These are phyloP conservation scores for Spinus pinus DNA, from an alignment of 2,797 vertebrate genomes.

Conservation along the genomic window DNA sequence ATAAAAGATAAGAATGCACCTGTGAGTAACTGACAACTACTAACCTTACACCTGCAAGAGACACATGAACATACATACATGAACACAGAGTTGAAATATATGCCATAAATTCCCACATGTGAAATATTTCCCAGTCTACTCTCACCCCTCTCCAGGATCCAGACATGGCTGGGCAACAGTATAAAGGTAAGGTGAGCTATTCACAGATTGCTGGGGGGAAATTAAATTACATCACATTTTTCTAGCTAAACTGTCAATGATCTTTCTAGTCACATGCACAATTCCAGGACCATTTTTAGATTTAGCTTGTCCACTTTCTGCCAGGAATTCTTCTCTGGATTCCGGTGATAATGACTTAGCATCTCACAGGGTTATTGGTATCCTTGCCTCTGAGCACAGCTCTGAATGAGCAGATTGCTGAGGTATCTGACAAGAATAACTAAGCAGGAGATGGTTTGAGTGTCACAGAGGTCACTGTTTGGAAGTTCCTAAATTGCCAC, in stretches of 20 bases:
- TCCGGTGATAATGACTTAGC: too few species aligned
- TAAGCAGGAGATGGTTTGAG: background rate
- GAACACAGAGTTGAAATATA: background rate
- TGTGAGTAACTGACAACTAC: background rate
- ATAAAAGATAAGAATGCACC: conserved; percentile 36
- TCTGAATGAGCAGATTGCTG: background rate
- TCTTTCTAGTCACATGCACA: background rate
- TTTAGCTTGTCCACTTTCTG: background rate
- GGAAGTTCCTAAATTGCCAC: background rate
- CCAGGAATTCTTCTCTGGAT: background rate
- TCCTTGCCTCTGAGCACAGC: background rate
- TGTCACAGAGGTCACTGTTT: background rate
- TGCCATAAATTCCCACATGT: background rate
- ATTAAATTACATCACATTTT: background rate
- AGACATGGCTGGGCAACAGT: background rate
- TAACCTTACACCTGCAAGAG: background rate
- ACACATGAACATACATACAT: background rate
- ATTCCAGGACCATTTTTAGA: background rate
- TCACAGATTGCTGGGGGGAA: background rate
- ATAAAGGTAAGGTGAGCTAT: background rate
- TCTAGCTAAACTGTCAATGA: background rate
- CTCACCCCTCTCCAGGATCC: background rate
- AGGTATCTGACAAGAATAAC: background rate
- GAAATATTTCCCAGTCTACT: background rate
- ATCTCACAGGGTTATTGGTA: fast-evolving